Conservation (phyloP, 2,797 vertebrate species). For the Ptychobarbus kaznakovi region DNA sequence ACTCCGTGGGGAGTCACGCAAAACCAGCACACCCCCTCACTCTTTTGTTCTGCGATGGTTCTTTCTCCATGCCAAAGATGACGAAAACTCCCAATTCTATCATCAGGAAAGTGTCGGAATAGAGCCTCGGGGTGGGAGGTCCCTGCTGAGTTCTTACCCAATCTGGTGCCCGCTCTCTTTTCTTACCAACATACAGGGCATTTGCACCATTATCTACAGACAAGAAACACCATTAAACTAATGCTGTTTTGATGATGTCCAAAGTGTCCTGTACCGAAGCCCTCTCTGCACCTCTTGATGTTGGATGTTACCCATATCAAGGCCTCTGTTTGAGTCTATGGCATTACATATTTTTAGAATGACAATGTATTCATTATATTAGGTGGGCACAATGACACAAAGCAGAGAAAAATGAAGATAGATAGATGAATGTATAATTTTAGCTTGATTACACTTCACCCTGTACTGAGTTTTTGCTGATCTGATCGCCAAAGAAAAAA, state of each 20-base stretch:
- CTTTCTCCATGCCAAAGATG: constrained; percentile 68
- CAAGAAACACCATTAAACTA: constrained; percentile 43
- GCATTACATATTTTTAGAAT: background rate
- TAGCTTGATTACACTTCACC: background rate
- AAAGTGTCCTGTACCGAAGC: constrained; percentile 49
- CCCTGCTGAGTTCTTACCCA: constrained; percentile 76
- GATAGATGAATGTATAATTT: background rate
- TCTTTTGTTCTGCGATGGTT: constrained; percentile 76
- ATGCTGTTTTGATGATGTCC: constrained; percentile 39
- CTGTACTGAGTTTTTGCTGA: background rate
- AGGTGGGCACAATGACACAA: background rate
- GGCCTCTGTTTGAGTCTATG: constrained; percentile 9
- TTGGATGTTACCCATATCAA: background rate
- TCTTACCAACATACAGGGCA: constrained; percentile 60
- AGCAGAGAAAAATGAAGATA: background rate
- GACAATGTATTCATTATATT: background rate
- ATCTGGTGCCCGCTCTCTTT: constrained; percentile 68
- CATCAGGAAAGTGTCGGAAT: constrained; percentile 69
- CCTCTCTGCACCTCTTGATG: constrained; percentile 42
- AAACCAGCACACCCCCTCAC: constrained; percentile 71
- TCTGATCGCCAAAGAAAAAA: background rate
- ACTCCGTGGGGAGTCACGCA: constrained; percentile 69
- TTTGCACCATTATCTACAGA: constrained; percentile 60
- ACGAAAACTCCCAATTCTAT: constrained; percentile 69
- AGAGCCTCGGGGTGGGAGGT: constrained; percentile 77